phyloP scores from a whole-genome alignment of 2,113 vertebrate species.

The Sapayoa aenigma region DNA sequence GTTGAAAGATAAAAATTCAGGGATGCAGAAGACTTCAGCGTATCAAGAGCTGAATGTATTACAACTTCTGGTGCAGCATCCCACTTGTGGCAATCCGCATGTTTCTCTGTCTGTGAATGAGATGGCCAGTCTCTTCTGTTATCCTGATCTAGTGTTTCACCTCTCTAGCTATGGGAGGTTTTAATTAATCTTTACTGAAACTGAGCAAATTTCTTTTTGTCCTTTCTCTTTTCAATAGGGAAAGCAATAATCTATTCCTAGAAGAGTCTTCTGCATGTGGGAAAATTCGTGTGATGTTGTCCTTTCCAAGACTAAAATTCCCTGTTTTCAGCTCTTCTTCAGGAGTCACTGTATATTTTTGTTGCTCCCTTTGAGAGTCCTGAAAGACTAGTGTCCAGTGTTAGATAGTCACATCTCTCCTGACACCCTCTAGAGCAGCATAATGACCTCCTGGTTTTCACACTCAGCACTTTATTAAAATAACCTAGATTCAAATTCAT shows the following conservation, averaged over 20 bases:
- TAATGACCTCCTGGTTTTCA: conserved; percentile 26
- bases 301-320: background rate
- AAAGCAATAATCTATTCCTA: background rate
- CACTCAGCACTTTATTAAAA: conserved; percentile 65
- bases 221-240: background rate
- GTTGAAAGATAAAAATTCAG: background rate
- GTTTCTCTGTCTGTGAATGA: background rate
- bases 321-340: background rate
- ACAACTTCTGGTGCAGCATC: background rate
- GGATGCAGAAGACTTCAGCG: background rate
- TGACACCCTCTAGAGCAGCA: background rate
- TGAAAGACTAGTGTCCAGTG: background rate
- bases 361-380: background rate
- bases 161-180: background rate
- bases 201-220: background rate
- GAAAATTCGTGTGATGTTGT: background rate
- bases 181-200: background rate
- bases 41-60: background rate
- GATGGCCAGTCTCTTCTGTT: background rate
- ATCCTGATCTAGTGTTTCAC: background rate
- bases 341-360: background rate
- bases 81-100: background rate
- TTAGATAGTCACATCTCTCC: background rate
- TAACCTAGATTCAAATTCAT: conserved; percentile 59
- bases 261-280: background rate